Base-by-base conservation (phyloP, 35 echinoderm and acorn worm genomes). In the Ophioderma brevispina region DNA sequence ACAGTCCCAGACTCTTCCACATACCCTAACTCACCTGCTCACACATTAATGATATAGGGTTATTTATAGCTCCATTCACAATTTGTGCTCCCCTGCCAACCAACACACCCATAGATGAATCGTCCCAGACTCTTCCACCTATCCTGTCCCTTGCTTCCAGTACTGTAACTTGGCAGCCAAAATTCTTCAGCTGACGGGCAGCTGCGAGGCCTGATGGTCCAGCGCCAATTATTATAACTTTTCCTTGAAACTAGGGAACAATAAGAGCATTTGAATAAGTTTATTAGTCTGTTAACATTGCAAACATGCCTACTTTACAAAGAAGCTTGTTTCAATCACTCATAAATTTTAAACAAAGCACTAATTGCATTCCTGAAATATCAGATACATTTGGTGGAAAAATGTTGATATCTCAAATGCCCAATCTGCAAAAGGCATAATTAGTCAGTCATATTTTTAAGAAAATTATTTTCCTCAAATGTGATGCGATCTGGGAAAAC, bases 21-120 rank as follows among this genome's bases (percentile, higher is more conserved):
- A 93, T 14, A 99, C 90, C 23, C 97, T 76, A 38, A 25, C 42
- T 55, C 78, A 99, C 97, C 90, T 99, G 97, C 89, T 93, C 90
- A 86, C 93, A 99, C 97, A 99, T 99, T n/a, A 99, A 38, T 63
- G 91, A 85, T 35, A 99, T 95, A 36, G 97, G 97, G 55, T 99
- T 99, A 52, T 99, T 99, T 17, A 99, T 95, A 39, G 94, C 95
- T 1, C 97, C 97, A 37, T 95, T 99, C 33, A 99, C 90, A 13
- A 95, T 99, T 87, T 99, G 97, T 1, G 97, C 97, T 31, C 97
- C 97, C 89, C 85, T 95, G 4, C 90, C 97, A 15, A 99, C 88
- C 37, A 76, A 78, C 4, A 84, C 79, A 17, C 84, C 90, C 17
- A 91, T 33, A 19, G 76, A 75, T 21, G 82, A 35, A 38, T 95